These are phyloP conservation scores for Sphaerophoria taeniata DNA, from an alignment of 2,888 invertebrate genomes.

Conservation along the genomic window DNA sequence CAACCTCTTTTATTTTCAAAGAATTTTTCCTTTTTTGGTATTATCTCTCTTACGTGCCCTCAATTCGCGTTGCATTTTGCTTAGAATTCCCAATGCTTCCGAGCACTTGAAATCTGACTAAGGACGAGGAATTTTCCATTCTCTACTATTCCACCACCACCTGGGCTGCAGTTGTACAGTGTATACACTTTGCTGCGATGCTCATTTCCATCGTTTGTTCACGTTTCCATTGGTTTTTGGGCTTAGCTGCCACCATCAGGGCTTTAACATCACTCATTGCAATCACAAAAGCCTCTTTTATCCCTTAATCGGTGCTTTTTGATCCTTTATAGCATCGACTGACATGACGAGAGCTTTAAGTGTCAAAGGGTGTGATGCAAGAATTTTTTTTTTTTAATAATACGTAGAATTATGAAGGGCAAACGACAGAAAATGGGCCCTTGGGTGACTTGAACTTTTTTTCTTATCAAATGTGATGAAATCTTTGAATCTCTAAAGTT, in stretches of 20 bases:
- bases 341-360: background rate
- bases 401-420: background rate
- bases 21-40: background rate
- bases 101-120: conserved; percentile 54
- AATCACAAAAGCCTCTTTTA: conserved; percentile 44
- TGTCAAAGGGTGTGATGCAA: conserved; percentile 23
- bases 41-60: conserved; percentile 2
- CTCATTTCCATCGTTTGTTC: conserved; percentile 25
- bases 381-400: background rate
- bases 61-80: conserved; percentile 38
- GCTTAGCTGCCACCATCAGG: conserved; percentile 35
- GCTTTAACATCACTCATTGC: conserved; percentile 50
- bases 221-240: conserved; percentile 4
- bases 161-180: background rate
- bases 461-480: conserved; percentile 6
- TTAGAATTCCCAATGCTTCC: conserved; percentile 39
- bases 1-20: background rate
- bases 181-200: conserved; percentile 27
- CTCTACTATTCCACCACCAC: background rate
- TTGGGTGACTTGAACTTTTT: background rate
- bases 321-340: conserved; percentile 2
- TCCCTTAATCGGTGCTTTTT: conserved; percentile 41
- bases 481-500: conserved; percentile 8
- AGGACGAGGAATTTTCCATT: conserved; percentile 28
- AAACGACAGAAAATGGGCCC: background rate